Evolutionary conservation across 2,888 invertebrate species (phyloP).

Genomic region (Microchrysa polita): DNA sequence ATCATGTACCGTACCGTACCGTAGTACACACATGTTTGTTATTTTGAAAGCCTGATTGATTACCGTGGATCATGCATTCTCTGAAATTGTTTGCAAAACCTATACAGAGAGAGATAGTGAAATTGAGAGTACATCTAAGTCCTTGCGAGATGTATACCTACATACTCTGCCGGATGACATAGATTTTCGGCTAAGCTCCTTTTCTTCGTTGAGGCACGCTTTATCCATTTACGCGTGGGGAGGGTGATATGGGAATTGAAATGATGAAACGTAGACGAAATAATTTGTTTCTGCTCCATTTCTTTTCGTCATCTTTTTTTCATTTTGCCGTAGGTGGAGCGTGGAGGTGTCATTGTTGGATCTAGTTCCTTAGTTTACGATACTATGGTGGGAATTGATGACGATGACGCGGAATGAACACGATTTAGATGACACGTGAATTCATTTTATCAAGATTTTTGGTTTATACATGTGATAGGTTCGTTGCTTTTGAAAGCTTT

Average conservation of each 20-base stretch:
- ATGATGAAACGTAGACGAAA: too few species aligned
- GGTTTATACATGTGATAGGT: too few species aligned
- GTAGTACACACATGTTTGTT: background rate
- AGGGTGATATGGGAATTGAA: background rate
- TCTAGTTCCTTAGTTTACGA: too few species aligned
- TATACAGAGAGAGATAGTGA: background rate
- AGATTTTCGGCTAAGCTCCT: background rate
- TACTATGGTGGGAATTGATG: too few species aligned
- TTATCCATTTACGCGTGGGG: background rate
- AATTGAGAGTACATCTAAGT: background rate
- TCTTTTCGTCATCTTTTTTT: too few species aligned
- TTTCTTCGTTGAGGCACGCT: background rate
- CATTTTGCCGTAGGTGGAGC: too few species aligned
- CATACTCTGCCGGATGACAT: background rate
- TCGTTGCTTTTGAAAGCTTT: too few species aligned
- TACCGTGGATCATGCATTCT: conserved; percentile 38
- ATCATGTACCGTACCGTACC: background rate
- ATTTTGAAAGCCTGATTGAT: conserved; percentile 37
- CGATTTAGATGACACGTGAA: too few species aligned
- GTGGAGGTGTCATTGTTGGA: too few species aligned
- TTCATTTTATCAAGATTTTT: too few species aligned
- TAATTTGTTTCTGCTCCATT: too few species aligned
- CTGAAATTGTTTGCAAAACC: conserved; percentile 26
- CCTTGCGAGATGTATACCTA: background rate
- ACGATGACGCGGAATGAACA: too few species aligned